Evolutionary conservation across 2,797 vertebrate genomes (phyloP).

Genomic region (Sparus aurata): DNA sequence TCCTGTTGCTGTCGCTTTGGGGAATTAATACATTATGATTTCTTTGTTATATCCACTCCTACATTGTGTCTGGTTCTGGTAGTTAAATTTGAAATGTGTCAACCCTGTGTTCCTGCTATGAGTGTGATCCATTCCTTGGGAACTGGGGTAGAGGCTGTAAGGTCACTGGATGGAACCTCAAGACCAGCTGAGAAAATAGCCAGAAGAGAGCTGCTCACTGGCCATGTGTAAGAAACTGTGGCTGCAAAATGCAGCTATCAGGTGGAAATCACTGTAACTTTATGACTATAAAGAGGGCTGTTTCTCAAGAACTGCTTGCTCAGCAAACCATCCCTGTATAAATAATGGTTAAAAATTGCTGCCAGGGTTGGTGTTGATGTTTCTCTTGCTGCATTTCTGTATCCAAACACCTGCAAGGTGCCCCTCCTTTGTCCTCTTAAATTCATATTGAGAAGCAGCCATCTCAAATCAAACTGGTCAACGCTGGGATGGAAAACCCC

Average conservation of each 20-base stretch:
- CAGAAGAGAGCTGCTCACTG: constrained; percentile 33
- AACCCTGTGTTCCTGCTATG: not conserved
- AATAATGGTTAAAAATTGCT: constrained; percentile 51
- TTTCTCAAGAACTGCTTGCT: constrained; percentile 51
- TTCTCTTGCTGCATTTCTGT: constrained; percentile 33
- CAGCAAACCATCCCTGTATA: constrained; percentile 44
- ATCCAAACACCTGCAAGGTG: constrained; percentile 33
- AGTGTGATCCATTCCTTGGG: not conserved
- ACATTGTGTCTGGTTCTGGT: not conserved
- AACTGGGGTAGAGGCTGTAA: constrained; percentile 32
- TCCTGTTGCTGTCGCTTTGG: constrained; percentile 12
- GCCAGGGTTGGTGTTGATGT: constrained; percentile 21
- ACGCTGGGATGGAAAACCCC: constrained; percentile 8
- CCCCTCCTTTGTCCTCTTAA: constrained; percentile 9
- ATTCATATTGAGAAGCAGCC: constrained; percentile 2
- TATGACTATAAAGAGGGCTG: constrained; percentile 49
- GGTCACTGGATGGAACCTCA: constrained; percentile 40
- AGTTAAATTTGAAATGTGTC: constrained; percentile 19
- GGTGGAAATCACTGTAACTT: constrained; percentile 44
- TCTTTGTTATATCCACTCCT: not conserved
- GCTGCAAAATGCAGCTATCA: constrained; percentile 28
- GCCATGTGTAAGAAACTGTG: constrained; percentile 25
- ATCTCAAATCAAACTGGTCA: constrained; percentile 11
- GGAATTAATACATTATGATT: constrained; percentile 16
- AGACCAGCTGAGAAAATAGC: constrained; percentile 59